phyloP scores from a whole-genome alignment of 1,140 invertebrate genomes.

The Scylla paramamosain region DNA sequence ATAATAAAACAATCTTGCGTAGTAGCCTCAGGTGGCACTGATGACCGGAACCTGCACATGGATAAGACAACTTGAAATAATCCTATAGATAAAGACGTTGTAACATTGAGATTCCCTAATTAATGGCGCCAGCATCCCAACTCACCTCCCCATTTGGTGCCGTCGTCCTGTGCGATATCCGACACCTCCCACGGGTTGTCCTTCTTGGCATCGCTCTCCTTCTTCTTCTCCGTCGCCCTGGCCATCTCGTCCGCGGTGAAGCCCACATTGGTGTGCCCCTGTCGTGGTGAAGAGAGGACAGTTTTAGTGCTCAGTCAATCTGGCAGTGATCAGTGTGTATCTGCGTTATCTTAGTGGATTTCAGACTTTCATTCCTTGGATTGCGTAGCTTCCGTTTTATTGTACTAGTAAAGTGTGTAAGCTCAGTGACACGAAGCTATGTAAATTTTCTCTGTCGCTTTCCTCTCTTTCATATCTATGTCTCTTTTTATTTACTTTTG shows the following conservation, averaged over 20 bases:
- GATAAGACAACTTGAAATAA: background rate
- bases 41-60: too few relatives aligned
- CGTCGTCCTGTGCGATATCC: background rate
- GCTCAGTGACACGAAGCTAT: too few relatives aligned
- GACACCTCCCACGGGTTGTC: slow-evolving; percentile 37
- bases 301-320: background rate
- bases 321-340: too few relatives aligned
- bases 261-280: background rate
- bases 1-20: too few relatives aligned
- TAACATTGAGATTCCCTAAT: background rate
- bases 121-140: background rate
- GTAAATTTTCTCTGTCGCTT: too few relatives aligned
- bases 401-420: too few relatives aligned
- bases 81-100: background rate
- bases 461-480: too few relatives aligned
- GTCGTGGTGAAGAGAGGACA: background rate
- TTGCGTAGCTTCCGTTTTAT: too few relatives aligned
- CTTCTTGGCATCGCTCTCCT: slow-evolving; percentile 29
- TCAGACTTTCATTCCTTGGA: too few relatives aligned
- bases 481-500: too few relatives aligned
- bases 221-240: background rate
- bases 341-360: too few relatives aligned
- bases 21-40: too few relatives aligned
- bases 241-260: background rate
- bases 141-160: slow-evolving; percentile 39